Base-by-base conservation (phyloP, 2,113 vertebrate species). In the Gymnogyps californianus region DNA sequence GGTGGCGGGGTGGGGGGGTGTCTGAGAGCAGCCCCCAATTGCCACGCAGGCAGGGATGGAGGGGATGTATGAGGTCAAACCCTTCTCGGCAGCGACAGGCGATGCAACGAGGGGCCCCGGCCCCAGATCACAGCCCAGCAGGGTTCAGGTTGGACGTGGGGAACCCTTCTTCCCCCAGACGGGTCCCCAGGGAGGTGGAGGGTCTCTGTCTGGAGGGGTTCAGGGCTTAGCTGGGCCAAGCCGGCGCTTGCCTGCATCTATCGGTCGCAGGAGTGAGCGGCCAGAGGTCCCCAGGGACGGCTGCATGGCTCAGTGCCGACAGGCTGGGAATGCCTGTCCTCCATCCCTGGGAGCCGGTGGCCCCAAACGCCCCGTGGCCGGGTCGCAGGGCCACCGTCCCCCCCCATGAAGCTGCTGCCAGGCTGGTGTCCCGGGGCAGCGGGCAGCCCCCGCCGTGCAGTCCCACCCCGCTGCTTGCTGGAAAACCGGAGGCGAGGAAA, bases 361-460 rank as follows among this genome's bases (percentile, higher is more conserved):
- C 11, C 42, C 58, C 62, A 51, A 14, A 57, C 8, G 3, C 44
- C 49, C 66, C 1, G 1, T 22, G 28, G n/a, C n/a, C 6, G 5
- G 32, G 10, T 16, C 31, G 15, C 28, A 51, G 58, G 25, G 54
- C 59, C n/a, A 34, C 5, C 0, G 0, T 16, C n/a, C n/a, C 2
- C 6, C 16, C 7, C 7, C 8, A 1, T 0, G 5, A n/a, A 69
- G 19, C 32, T 57, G 55, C 25, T 9, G 3, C 90, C 40, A 31
- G 58, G n/a, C 67, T 13, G 17, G 52, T 31, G 44, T 36, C 31
- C 47, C 7, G 1, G 8, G 29, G 29, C 3, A 0, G 0, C 7
- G 11, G 1, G 1, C 47, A 36, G 58, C 16, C 32, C n/a, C 59
- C 4, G 16, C 49, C 9, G 2, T 14, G 19, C 1, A 2, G 4